Evolutionary conservation across 2,797 vertebrate genomes (phyloP).

Genomic region (Yasuhikotakia modesta): DNA sequence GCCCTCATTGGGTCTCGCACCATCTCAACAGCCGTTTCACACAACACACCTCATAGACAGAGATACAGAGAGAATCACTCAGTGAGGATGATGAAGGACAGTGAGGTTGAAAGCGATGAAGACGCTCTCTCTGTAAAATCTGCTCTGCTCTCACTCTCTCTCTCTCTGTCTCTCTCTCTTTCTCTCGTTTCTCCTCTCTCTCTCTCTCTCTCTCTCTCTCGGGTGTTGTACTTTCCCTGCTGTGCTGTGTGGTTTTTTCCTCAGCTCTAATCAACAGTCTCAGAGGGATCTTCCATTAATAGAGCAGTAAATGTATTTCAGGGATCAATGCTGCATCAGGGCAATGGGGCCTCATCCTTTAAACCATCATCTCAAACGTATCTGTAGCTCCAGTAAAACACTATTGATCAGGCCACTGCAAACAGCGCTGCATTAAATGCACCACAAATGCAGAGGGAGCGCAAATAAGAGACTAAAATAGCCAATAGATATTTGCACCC

Average conservation of each 20-base stretch:
- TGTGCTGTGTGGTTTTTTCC: slow-evolving; percentile 68
- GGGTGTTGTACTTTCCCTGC: slow-evolving; percentile 44
- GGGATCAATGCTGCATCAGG: slow-evolving; percentile 68
- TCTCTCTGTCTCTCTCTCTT: no score
- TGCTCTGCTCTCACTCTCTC: no score
- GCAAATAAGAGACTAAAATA: slow-evolving; percentile 1
- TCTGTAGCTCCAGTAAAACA: slow-evolving; percentile 48
- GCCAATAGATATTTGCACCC: slow-evolving; percentile 9
- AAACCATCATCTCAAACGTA: slow-evolving; percentile 38
- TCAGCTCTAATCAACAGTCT: slow-evolving; percentile 68
- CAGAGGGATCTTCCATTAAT: slow-evolving; percentile 69
- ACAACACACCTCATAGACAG: slow-evolving; percentile 44
- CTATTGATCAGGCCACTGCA: slow-evolving; percentile 49
- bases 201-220: no score
- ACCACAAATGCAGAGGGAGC: not conserved
- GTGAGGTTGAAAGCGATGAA: slow-evolving; percentile 39
- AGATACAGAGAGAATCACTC: slow-evolving; percentile 42
- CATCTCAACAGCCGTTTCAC: slow-evolving; percentile 18
- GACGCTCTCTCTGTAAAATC: no score
- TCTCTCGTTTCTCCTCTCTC: no score
- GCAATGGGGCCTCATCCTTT: slow-evolving; percentile 29
- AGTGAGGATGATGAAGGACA: slow-evolving; percentile 21
- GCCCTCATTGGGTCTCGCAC: slow-evolving; percentile 61
- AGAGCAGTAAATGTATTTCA: slow-evolving; percentile 67
- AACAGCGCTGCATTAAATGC: slow-evolving; percentile 38